Percentiles rank a stretch among this genome's conserved stretches.
phyloP scores from a whole-genome alignment of 1,140 invertebrate genomes.

The Agrilus planipennis region DNA sequence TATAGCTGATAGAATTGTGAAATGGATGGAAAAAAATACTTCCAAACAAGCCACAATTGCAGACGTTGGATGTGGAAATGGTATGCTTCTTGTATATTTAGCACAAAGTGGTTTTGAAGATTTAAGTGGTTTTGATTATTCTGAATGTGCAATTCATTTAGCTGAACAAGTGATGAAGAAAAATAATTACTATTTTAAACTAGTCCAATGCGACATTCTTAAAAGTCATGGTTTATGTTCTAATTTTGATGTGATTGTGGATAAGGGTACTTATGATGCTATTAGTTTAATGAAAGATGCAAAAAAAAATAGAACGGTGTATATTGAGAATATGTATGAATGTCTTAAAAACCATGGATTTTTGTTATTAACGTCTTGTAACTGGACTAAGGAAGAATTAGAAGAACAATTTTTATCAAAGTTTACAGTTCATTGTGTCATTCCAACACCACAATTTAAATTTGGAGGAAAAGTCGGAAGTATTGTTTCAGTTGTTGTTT shows the following conservation, averaged over 20 bases:
- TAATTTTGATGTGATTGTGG: conserved; percentile 56
- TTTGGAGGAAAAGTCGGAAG: conserved; percentile 77
- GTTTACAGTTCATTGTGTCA: conserved; percentile 47
- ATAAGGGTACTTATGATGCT: conserved; percentile 93
- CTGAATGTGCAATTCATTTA: conserved; percentile 60
- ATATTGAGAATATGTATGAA: conserved; percentile 52
- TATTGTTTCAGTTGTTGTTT: conserved; percentile 64
- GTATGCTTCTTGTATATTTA: conserved; percentile 67
- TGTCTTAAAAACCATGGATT: conserved; percentile 46
- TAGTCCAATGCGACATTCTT: conserved; percentile 47
- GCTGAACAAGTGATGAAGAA: conserved; percentile 49
- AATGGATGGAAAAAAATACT: conserved; percentile 44
- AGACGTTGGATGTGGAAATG: conserved; percentile 83
- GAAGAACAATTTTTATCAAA: conserved; percentile 53
- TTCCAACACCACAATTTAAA: conserved; percentile 68
- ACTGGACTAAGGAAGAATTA: conserved; percentile 84
- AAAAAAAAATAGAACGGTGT: conserved; percentile 47
- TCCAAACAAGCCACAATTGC: conserved; percentile 41
- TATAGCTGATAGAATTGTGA: conserved; percentile 58
- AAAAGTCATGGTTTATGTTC: conserved; percentile 26
- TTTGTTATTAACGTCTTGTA: conserved; percentile 85
- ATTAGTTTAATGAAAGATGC: conserved; percentile 65
- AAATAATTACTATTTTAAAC: too few relatives aligned
- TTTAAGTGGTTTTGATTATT: conserved; percentile 77
- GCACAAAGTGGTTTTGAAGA: conserved; percentile 60